Percentiles rank a stretch among this genome's conserved stretches.
Conservation (phyloP, 1,140 invertebrate species). For the Druon quercuslanigerum region DNA sequence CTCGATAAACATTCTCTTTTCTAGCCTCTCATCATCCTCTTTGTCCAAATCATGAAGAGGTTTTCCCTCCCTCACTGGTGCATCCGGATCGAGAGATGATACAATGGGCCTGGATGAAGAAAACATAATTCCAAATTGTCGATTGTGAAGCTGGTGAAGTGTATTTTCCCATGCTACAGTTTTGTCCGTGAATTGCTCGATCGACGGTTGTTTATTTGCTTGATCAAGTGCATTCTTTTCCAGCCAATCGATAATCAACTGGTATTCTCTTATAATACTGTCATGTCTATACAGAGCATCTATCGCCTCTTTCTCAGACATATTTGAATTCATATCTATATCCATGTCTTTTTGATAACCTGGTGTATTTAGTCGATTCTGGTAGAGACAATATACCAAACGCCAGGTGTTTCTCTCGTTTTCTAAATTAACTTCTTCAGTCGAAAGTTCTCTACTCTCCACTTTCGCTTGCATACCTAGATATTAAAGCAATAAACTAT, state of each 20-base stretch:
- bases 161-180: conserved; percentile 95
- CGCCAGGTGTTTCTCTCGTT: conserved; percentile 93
- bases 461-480: conserved; percentile 76
- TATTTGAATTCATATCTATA: conserved; percentile 65
- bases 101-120: conserved; percentile 79
- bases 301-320: conserved; percentile 80
- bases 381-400: conserved; percentile 86
- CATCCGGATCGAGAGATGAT: conserved; percentile 94
- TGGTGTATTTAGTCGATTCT: conserved; percentile 79
- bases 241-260: conserved; percentile 94
- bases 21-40: conserved; percentile 89
- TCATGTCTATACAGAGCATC: conserved; percentile 80
- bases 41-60: conserved; percentile 91
- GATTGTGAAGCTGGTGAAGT: conserved; percentile 84
- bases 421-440: conserved; percentile 76
- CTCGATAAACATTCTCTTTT: conserved; percentile 76
- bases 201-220: conserved; percentile 78
- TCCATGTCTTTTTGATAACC: conserved; percentile 72
- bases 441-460: conserved; percentile 73
- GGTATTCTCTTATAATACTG: conserved; percentile 83
- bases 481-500: conserved; percentile 52
- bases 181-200: conserved; percentile 85
- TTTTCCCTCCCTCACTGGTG: conserved; percentile 86
- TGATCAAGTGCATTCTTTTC: conserved; percentile 88
- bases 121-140: conserved; percentile 76